Base-by-base conservation (phyloP, 2,797 vertebrate species). In the Ctenopoma kingsleyae region DNA sequence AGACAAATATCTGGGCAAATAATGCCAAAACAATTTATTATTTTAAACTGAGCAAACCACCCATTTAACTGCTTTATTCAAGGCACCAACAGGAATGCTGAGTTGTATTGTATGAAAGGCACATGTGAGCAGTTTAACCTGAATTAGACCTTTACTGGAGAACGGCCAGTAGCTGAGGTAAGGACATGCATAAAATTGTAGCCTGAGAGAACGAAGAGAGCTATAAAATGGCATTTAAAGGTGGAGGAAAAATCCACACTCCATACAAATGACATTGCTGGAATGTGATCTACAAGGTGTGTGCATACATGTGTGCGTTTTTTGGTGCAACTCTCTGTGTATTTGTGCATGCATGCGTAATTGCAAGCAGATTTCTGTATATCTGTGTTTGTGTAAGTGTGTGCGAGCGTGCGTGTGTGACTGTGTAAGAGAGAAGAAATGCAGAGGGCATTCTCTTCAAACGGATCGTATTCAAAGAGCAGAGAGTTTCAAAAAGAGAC, bases 371-470 rank as follows among this genome's bases (percentile, higher is more conserved):
- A 10, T 65, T 55, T 32, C 30, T 8, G 7, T 2, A 32, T 9
- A 52, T 51, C 47, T 19, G 16, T 58, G 68, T 63, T 16, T 35
- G 59, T 56, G 51, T 35, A 49, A 47, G 65, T 50, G 64, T 74
- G 72, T 35, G 59, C n/a, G 64, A 57, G 74, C 7, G 44, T 64
- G 74, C 62, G 77, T 76, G 82, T 74, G 75, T 71, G 77, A 55
- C 73, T 80, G 84, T 78, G 87, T 79, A 72, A 82, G 81, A 85
- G 81, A 89, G 85, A 83, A 86, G 82, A 89, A 87, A 87, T 91
- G 81, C 86, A 87, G 87, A 91, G 92, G 90, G 78, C 87, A 84
- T 80, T 83, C 69, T 82, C 83, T 90, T 92, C 89, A 90, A 90
- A 89, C 75, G 65, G 55, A 57, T 22, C 38, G 77, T 72, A 91